These are phyloP conservation scores for Cyanistes caeruleus DNA, from an alignment of 2,113 vertebrate genomes.

Conservation along the genomic window DNA sequence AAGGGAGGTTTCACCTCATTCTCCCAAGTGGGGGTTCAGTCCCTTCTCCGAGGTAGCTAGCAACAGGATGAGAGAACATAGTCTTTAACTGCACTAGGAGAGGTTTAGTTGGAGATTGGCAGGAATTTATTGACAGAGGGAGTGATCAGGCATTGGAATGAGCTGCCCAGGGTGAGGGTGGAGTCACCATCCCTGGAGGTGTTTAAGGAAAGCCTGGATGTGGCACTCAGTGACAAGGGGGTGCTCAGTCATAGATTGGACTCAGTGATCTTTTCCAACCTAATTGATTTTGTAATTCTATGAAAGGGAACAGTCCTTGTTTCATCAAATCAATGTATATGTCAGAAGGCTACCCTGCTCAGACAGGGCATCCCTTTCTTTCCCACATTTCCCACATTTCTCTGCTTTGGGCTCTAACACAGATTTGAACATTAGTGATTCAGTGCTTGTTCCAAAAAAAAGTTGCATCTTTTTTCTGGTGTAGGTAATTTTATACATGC, in stretches of 20 bases:
- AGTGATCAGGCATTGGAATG: not conserved
- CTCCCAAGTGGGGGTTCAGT: too few species aligned
- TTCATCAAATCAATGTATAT: not conserved
- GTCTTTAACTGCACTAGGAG: not conserved
- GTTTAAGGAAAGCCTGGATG: not conserved
- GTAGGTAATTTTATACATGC: not conserved
- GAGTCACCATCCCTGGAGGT: not conserved
- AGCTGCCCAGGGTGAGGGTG: too few species aligned
- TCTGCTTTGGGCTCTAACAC: not conserved
- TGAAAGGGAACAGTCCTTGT: not conserved
- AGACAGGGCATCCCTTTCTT: not conserved
- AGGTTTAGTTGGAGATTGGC: not conserved
- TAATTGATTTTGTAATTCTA: not conserved
- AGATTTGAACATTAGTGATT: not conserved
- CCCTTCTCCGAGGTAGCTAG: not conserved
- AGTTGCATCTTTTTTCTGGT: not conserved
- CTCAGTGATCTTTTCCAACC: not conserved
- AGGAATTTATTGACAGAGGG: not conserved
- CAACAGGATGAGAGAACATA: fast-evolving
- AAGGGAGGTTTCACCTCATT: not conserved
- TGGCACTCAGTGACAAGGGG: not conserved
- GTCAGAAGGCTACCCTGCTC: not conserved
- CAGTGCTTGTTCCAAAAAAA: not conserved
- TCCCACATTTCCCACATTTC: not conserved
- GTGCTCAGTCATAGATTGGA: not conserved